Evolutionary conservation across 2,113 vertebrate species (phyloP).

Genomic region (Lethenteron camtschaticum): DNA sequence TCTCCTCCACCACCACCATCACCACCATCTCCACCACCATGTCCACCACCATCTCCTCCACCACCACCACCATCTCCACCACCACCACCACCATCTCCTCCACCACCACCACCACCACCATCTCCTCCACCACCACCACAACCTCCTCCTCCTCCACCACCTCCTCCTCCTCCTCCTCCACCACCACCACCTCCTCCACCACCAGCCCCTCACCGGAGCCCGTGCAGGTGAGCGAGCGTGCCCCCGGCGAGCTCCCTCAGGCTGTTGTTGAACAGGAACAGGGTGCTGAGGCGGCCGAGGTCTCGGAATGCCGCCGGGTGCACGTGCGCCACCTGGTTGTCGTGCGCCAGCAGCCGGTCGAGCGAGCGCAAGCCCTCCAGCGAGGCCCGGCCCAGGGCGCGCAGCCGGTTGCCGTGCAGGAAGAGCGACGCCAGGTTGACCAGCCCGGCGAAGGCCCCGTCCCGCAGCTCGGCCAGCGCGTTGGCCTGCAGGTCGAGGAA

Average conservation of each 20-base stretch:
- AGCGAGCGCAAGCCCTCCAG: slow-evolving; percentile 59
- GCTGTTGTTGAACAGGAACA: slow-evolving; percentile 90
- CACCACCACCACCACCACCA: too few relatives aligned
- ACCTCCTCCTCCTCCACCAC: too few relatives aligned
- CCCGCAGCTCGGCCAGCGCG: slow-evolving; percentile 46
- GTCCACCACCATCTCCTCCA: too few relatives aligned
- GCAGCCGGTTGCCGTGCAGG: slow-evolving; percentile 83
- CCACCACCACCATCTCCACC: too few relatives aligned
- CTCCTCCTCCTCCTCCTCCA: too few relatives aligned
- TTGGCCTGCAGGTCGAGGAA: slow-evolving; percentile 96
- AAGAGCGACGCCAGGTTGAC: slow-evolving; percentile 90
- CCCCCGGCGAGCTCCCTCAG: slow-evolving; percentile 54
- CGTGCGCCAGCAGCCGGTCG: slow-evolving; percentile 69
- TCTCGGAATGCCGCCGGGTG: slow-evolving; percentile 55
- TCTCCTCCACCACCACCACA: too few relatives aligned
- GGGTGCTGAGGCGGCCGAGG: slow-evolving; percentile 63
- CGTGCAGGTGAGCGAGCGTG: slow-evolving; percentile 41
- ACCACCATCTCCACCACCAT: too few relatives aligned
- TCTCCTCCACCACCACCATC: too few relatives aligned
- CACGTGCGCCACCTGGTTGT: slow-evolving; percentile 54
- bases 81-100: too few relatives aligned
- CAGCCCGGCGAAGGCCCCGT: slow-evolving; percentile 72
- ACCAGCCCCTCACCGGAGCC: slow-evolving; percentile 37
- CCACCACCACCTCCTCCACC: too few relatives aligned
- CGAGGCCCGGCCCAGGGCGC: slow-evolving; percentile 62